Conservation (phyloP, 2,797 vertebrate genomes). For the Rhinichthys osculus region DNA sequence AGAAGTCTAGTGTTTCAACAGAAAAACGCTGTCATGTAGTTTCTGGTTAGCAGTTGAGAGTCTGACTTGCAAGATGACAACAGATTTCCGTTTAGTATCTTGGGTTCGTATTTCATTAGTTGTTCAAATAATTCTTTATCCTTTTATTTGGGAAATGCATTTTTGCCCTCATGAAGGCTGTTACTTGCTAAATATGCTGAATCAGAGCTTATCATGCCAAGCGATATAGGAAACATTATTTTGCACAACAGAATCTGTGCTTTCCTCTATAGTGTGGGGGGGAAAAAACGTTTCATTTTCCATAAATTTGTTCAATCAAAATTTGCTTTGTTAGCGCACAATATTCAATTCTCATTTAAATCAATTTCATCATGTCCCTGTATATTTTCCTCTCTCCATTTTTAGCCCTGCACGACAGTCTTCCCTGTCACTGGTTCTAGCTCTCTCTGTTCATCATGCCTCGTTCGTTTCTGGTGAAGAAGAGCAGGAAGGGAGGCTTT, state of each 20-base stretch:
- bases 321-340: neutral
- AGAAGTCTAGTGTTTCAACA: neutral
- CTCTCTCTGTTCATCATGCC: slow-evolving; percentile 70
- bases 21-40: neutral
- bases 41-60: neutral
- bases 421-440: neutral
- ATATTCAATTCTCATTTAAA: neutral
- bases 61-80: slow-evolving; percentile 9
- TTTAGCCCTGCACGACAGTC: neutral
- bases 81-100: neutral
- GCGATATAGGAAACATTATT: neutral
- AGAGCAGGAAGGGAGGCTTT: slow-evolving; percentile 69
- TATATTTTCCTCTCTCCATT: neutral
- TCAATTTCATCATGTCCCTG: neutral
- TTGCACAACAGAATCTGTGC: neutral
- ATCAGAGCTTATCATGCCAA: neutral
- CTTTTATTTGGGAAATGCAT: neutral
- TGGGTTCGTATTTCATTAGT: neutral
- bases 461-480: slow-evolving; percentile 81
- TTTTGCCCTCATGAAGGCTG: neutral
- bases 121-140: neutral
- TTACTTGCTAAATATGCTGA: neutral
- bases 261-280: neutral
- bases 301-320: neutral
- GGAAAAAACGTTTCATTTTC: neutral